These are phyloP conservation scores for Mormyrus iriodes DNA, from an alignment of 2,113 vertebrate genomes.

Conservation along the genomic window DNA sequence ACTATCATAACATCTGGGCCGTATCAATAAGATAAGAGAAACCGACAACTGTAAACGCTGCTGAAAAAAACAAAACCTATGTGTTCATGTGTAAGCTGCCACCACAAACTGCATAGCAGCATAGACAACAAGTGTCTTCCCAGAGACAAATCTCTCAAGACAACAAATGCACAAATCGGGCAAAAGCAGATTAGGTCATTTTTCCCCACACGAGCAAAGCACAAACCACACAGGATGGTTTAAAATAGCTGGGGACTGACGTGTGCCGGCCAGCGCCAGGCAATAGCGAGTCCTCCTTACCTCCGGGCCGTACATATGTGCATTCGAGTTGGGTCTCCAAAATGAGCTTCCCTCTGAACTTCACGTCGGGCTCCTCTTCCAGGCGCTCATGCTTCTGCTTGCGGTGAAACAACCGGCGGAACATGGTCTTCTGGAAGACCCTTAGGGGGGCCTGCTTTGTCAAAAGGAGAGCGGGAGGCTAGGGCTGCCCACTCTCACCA, in stretches of 20 bases:
- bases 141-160: background rate
- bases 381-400: slow-evolving; percentile 69
- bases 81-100: background rate
- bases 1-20: background rate
- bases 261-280: background rate
- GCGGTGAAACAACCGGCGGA: slow-evolving; percentile 54
- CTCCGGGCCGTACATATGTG: slow-evolving; percentile 77
- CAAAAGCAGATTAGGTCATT: slow-evolving; percentile 2
- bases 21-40: background rate
- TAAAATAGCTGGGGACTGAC: background rate
- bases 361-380: slow-evolving; percentile 62
- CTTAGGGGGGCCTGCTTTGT: background rate
- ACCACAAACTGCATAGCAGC: background rate
- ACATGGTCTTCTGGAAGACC: slow-evolving; percentile 40
- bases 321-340: slow-evolving; percentile 78
- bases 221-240: background rate
- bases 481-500: background rate
- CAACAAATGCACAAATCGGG: slow-evolving; percentile 5
- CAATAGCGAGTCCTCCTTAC: slow-evolving; percentile 60
- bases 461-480: background rate
- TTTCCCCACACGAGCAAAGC: background rate
- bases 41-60: background rate
- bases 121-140: background rate
- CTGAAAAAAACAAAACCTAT: background rate
- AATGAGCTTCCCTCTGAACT: slow-evolving; percentile 79